phyloP scores from a whole-genome alignment of 1,140 invertebrate species.

The Physella acuta region DNA sequence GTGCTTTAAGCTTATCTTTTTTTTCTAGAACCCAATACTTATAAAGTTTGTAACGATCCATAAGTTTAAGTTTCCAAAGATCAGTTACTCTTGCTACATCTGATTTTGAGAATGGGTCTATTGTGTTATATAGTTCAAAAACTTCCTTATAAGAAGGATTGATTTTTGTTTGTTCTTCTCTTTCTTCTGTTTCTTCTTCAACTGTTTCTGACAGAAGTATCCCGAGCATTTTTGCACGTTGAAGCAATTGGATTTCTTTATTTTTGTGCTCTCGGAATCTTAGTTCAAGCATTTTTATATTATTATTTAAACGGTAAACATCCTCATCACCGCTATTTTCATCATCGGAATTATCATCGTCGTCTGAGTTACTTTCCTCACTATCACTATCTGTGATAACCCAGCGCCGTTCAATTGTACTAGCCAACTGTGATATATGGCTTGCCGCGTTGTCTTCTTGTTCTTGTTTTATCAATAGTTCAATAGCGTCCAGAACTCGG shows the following conservation, averaged over 20 bases:
- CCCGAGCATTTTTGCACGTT: conserved; percentile 9
- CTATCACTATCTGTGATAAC: neutral
- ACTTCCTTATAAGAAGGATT: conserved; percentile 25
- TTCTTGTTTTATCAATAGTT: neutral
- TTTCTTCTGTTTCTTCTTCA: neutral
- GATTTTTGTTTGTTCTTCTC: conserved; percentile 11
- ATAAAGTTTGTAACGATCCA: conserved; percentile 23
- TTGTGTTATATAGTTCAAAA: conserved; percentile 23
- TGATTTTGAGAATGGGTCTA: conserved; percentile 24
- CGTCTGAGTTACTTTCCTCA: conserved; percentile 1
- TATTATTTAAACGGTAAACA: conserved; percentile 22
- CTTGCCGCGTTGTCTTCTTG: neutral
- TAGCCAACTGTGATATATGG: conserved; percentile 3
- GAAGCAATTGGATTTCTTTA: conserved; percentile 6
- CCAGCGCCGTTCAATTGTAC: conserved; percentile 2
- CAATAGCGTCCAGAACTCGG: conserved; percentile 17
- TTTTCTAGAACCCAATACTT: conserved; percentile 23
- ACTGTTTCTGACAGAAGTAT: neutral
- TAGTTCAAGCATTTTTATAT: conserved; percentile 12
- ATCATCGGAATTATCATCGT: neutral
- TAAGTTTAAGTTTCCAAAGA: conserved; percentile 18
- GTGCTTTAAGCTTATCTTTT: neutral
- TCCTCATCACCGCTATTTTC: conserved; percentile 10
- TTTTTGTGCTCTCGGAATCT: neutral
- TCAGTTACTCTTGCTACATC: conserved; percentile 19